A percentile compares a stretch with the other conserved stretches of the same genome.
Conservation (phyloP, 2,888 invertebrate species). For the Gortyna flavago region DNA sequence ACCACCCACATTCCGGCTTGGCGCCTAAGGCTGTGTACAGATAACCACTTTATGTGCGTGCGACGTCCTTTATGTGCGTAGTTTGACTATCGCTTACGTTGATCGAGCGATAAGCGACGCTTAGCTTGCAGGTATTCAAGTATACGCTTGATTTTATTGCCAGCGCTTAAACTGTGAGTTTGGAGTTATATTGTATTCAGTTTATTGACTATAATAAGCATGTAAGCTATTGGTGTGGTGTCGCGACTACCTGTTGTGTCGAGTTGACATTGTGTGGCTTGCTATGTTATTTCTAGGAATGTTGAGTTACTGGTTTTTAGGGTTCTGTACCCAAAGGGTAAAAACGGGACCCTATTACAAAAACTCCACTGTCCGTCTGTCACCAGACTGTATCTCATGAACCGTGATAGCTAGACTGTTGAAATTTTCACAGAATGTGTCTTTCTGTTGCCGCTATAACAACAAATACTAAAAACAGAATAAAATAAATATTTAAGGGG, state of each 20-base stretch:
- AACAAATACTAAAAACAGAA: no score
- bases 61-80: conserved; percentile 81
- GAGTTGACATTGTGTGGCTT: neutral
- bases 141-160: conserved; percentile 66
- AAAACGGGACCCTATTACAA: no score
- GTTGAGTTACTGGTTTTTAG: no score
- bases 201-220: conserved; percentile 12
- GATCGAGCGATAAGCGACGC: conserved; percentile 75
- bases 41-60: conserved; percentile 87
- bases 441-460: no score
- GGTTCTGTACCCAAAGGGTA: no score
- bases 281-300: neutral
- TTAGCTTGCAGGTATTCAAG: conserved; percentile 61
- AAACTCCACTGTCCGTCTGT: no score
- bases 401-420: no score
- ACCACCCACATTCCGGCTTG: conserved; percentile 66
- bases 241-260: neutral
- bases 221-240: conserved; percentile 9
- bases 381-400: no score
- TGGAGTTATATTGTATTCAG: conserved; percentile 31
- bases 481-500: no score
- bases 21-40: conserved; percentile 81
- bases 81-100: conserved; percentile 77
- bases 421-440: no score
- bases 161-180: conserved; percentile 15